These are phyloP conservation scores for Chaetophractus vellerosus DNA, from an alignment of 2,797 vertebrate genomes.

Conservation along the genomic window DNA sequence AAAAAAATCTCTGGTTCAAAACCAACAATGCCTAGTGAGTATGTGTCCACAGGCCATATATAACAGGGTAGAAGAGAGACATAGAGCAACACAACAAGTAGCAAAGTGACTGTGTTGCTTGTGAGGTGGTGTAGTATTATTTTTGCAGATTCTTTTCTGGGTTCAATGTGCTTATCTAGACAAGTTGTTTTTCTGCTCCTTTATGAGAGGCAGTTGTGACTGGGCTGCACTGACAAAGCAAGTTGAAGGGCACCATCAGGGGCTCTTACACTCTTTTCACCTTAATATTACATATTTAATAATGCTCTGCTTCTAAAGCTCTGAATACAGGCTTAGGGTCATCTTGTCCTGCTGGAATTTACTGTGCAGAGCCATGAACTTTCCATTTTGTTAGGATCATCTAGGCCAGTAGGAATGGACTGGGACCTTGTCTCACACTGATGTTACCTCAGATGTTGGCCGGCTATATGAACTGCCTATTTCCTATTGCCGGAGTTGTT, in stretches of 20 bases:
- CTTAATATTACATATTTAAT: not conserved
- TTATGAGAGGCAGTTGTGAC: constrained; percentile 47
- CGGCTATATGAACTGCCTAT: constrained; percentile 74
- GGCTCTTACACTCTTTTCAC: constrained; percentile 62
- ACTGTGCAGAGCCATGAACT: constrained; percentile 79
- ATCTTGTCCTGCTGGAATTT: constrained; percentile 49
- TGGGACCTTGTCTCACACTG: constrained; percentile 39
- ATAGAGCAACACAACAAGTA: accelerated
- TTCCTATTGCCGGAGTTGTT: constrained; percentile 66
- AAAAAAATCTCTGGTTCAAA: constrained; percentile 70
- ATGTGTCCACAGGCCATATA: not conserved
- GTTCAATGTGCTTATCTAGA: not conserved
- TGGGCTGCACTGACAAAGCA: constrained; percentile 44
- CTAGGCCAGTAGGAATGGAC: constrained; percentile 52
- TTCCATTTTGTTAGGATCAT: constrained; percentile 60
- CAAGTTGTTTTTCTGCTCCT: constrained; percentile 29
- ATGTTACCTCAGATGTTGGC: constrained; percentile 81
- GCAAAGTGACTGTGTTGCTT: constrained; percentile 43
- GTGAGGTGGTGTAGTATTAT: not conserved
- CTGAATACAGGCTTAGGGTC: constrained; percentile 25
- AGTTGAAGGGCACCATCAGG: not conserved
- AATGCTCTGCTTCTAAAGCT: constrained; percentile 53
- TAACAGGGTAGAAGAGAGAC: constrained; percentile 58
- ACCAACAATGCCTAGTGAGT: constrained; percentile 64
- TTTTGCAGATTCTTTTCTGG: constrained; percentile 1